A percentile compares a stretch with the other conserved stretches of the same genome.
Evolutionary conservation across 1,140 invertebrate species (phyloP).

Genomic region (Drosophila parvula): DNA sequence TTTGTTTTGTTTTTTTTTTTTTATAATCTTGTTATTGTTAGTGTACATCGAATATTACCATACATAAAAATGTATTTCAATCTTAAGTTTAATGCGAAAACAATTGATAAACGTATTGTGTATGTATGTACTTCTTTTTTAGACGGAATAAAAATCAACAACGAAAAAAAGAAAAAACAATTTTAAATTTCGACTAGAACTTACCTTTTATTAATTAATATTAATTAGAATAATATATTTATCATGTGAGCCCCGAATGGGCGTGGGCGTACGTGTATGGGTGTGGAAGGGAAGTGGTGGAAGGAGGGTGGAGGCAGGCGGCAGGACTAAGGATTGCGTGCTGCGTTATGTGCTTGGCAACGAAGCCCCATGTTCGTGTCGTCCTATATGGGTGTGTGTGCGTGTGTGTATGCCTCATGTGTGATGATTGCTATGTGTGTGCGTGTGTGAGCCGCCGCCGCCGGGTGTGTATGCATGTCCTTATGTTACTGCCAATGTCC

Average conservation of each 20-base stretch:
- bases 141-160: conserved; percentile 29
- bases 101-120: conserved; percentile 54
- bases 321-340: conserved; percentile 40
- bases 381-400: conserved; percentile 11
- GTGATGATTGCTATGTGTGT: conserved; percentile 10
- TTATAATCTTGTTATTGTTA: conserved; percentile 53
- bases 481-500: conserved; percentile 34
- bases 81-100: conserved; percentile 73
- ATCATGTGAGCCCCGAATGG: conserved; percentile 28
- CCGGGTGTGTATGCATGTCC: conserved; percentile 35
- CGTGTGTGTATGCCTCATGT: conserved; percentile 33
- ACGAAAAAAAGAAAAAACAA: conserved; percentile 52
- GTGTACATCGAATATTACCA: conserved; percentile 74
- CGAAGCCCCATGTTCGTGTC: conserved; percentile 7
- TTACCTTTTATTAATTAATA: conserved; percentile 57
- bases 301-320: conserved; percentile 1
- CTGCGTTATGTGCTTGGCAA: conserved; percentile 55
- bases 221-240: conserved; percentile 51
- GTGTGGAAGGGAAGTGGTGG: not conserved
- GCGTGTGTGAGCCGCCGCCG: conserved; percentile 5
- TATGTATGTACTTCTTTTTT: conserved; percentile 6
- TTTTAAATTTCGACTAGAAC: conserved; percentile 84
- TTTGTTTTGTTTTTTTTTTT: conserved; percentile 50
- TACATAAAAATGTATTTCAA: conserved; percentile 69
- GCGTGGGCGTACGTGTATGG: conserved; percentile 2